Evolutionary conservation across 2,113 vertebrate genomes (phyloP), one percentile per base, ranked within the genome.

Genomic region (Gadus macrocephalus): DNA sequence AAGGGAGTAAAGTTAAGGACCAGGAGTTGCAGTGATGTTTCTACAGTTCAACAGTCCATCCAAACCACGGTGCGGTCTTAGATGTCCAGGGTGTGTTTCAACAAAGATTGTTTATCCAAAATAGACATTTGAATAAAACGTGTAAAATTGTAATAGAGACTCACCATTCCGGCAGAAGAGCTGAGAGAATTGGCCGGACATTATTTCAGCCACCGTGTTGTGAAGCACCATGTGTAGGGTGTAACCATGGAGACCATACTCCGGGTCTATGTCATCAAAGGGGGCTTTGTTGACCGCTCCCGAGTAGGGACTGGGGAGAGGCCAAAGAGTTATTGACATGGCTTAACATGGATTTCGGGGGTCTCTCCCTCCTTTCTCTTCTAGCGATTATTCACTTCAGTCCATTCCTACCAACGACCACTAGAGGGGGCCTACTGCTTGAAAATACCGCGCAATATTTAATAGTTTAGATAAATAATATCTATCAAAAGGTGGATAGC

Each of bases 121-220:
- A 35, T 35, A 35, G 31, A 35, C 31, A 4, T 35, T 35, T 35
- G 1, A 35, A 35, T 35, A 35, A 35, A 35, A 7, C 31, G 6
- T 35, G 4, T 4, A 6, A 35, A 35, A 5, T 35, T 35, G 6
- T 35, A 66, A 62, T 70, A 72, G 79, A 61, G 55, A 3, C 69
- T 85, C 88, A 99, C 96, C 90, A 96, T 89, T 95, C 69, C 53
- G 88, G 86, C 94, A 95, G 85, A 89, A 94, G 66, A 98, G 92
- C 55, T 84, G 77, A 20, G 65, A 77, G 73, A 95, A 95, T 1
- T 88, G 91, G 49, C 71, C 84, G 65, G 94, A 95, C 68, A 96
- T 84, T 74, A 92, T 92, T 71, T 78, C 78, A 58, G 75, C 71
- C 27, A 9, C 88, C 19, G 89, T 85, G 68, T 91, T 85, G 15